Conservation (phyloP, 2,888 invertebrate species). For the Cyclophora punctaria region DNA sequence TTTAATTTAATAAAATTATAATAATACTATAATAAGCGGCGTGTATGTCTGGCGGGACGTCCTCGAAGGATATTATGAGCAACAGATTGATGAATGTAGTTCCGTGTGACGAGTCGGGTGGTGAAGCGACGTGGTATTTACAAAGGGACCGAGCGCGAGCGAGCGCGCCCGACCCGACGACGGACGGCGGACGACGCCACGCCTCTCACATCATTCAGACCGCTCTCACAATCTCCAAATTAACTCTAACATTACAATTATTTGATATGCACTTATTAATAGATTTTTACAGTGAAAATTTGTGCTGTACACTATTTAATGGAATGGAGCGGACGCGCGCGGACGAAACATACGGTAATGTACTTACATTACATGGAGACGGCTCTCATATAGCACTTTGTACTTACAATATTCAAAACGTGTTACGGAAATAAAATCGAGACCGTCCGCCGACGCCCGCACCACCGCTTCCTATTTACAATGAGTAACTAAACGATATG, state of each 20-base stretch:
- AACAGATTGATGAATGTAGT: conserved; percentile 4
- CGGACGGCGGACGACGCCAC: conserved; percentile 16
- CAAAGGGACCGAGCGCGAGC: conserved; percentile 11
- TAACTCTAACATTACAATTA: conserved; percentile 66
- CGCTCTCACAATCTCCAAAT: conserved; percentile 47
- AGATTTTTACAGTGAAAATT: conserved; percentile 65
- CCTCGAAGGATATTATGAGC: conserved; percentile 18
- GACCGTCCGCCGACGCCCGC: conserved; percentile 35
- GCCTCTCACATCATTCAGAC: conserved; percentile 24
- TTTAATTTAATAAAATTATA: conserved; percentile 35
- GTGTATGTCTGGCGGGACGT: conserved; percentile 34
- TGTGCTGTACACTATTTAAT: conserved; percentile 66
- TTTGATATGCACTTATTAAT: conserved; percentile 71
- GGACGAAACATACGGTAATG: conserved; percentile 21
- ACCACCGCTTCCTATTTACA: conserved; percentile 52
- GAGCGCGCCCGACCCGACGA: conserved; percentile 21
- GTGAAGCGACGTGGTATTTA: conserved; percentile 11
- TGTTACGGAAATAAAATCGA: conserved; percentile 29
- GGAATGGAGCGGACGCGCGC: conserved; percentile 30
- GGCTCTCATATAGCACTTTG: conserved; percentile 39
- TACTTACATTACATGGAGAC: conserved; percentile 32
- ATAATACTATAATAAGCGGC: conserved; percentile 38
- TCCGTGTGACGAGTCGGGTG: background rate
- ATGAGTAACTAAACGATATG: conserved; percentile 44
- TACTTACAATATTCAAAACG: conserved; percentile 36